A percentile compares a stretch with the other conserved stretches of the same genome.
phyloP scores from a whole-genome alignment of 2,113 vertebrate species.

The Prietella phreatophila region DNA sequence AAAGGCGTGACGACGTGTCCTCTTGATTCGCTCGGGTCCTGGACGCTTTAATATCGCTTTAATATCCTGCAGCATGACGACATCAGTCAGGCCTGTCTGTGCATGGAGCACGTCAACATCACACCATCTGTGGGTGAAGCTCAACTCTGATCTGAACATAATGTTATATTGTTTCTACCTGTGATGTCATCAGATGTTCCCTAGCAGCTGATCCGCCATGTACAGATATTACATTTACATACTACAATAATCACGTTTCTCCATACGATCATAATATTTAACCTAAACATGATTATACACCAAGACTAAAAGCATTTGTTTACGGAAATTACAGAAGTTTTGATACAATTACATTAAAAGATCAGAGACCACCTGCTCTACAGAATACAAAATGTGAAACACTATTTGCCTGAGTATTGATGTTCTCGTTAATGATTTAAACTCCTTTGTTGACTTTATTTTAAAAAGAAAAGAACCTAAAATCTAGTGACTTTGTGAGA shows the following conservation, averaged over 20 bases:
- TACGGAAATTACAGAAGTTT: background rate
- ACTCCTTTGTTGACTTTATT: background rate
- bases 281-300: background rate
- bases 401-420: background rate
- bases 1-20: background rate
- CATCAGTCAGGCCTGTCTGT: conserved; percentile 6
- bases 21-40: background rate
- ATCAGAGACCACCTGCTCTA: background rate
- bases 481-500: too few relatives aligned
- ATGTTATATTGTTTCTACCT: background rate
- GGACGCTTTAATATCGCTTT: background rate
- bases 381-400: background rate
- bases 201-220: background rate
- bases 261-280: too few relatives aligned
- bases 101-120: background rate
- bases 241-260: background rate
- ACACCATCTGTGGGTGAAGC: background rate
- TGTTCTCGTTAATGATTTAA: background rate
- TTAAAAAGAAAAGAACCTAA: too few relatives aligned
- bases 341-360: background rate
- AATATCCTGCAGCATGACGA: conserved; percentile 7
- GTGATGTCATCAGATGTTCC: background rate
- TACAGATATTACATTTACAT: background rate
- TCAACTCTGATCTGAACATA: background rate
- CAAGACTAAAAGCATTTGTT: background rate